Conservation (phyloP, 1,140 invertebrate species). For the Papilio helenus region DNA sequence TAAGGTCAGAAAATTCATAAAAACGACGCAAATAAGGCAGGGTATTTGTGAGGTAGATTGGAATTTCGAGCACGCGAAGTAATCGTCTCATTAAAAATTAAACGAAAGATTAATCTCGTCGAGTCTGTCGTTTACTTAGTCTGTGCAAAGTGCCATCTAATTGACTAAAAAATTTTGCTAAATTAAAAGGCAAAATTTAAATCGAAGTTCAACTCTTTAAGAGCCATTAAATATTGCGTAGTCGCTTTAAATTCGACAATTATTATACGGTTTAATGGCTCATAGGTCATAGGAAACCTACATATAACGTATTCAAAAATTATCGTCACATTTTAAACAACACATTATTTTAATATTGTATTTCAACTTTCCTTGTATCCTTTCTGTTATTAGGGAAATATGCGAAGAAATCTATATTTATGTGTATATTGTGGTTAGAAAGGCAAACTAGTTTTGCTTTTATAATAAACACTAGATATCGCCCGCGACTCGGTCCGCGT, state of each 20-base stretch:
- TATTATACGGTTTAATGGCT: background rate
- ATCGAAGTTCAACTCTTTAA: background rate
- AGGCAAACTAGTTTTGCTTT: no score
- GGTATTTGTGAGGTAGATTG: background rate
- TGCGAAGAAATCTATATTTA: no score
- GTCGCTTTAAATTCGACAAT: background rate
- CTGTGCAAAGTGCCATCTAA: background rate
- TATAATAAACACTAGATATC: no score
- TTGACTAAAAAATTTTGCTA: background rate
- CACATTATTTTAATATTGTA: no score
- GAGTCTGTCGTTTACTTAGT: constrained; percentile 8
- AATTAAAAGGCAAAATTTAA: background rate
- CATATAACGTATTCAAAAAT: no score
- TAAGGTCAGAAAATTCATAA: background rate
- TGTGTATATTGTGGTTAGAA: no score
- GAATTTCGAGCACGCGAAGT: background rate
- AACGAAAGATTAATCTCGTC: constrained; percentile 17
- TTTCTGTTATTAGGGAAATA: no score
- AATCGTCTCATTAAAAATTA: constrained; percentile 2
- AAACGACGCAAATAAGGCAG: background rate
- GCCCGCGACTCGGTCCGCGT: no score
- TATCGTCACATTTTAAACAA: no score
- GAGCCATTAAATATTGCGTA: background rate
- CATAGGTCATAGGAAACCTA: no score
- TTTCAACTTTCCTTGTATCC: no score